Base-by-base conservation (phyloP, 2,888 invertebrate genomes). In the Lycaena phlaeas region DNA sequence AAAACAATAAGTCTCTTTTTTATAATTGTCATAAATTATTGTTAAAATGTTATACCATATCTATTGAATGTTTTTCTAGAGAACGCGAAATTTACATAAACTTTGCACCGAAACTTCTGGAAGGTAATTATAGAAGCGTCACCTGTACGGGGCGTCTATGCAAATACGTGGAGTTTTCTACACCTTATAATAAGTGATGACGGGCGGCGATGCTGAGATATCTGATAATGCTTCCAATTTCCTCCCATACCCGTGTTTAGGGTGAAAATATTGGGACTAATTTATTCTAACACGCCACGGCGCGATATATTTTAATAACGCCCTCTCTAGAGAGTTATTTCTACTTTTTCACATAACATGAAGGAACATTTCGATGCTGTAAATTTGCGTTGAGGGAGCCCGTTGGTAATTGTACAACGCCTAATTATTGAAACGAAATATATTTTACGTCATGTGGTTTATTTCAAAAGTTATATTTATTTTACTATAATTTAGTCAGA, bases 261-360 rank as follows among this genome's bases (percentile, higher is more conserved):
- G 76, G 77, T 70, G 78, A 75, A 76, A 74, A 75, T 75, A 76
- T 76, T 67, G 72, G 67, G 70, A 75, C 77, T 79, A 79, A 78
- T 78, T 78, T 77, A 74, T 77, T 72, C 68, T 63, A 64, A 58
- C 57, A 63, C 60, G 60, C 61, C 57, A 56, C 57, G 56, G 59
- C 65, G 70, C 73, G 73, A 77, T 84, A 81, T 77, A 82, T 82
- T 81, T 79, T 79, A 81, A 82, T 84, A 81, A 79, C 65, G 64
- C 67, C 69, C 66, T 68, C 81, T 72, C 75, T 40, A 52, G 78
- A 73, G 75, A 69, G 76, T 67, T 67, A 68, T 76, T 78, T 79
- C 74, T 78, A 71, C 74, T 69, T 75, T 64, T 59, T 56, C 62
- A 58, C 59, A 54, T 66, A 68, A 68, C 59, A 59, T 66, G 55